These are phyloP conservation scores for Oryzias sinensis DNA, from an alignment of 2,797 vertebrate genomes.

Conservation along the genomic window DNA sequence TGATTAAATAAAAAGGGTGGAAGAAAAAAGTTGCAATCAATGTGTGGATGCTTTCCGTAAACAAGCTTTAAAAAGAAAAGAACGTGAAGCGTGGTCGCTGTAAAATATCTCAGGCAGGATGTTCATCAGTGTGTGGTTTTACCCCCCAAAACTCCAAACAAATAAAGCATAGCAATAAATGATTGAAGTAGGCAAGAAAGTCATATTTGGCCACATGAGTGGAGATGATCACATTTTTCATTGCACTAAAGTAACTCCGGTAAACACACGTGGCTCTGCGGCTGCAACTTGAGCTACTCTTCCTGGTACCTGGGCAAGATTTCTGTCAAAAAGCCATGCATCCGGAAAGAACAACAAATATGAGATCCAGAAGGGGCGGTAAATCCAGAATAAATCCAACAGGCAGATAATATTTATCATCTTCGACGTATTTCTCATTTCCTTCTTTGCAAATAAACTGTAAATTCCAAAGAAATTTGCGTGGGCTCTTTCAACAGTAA, in stretches of 20 bases:
- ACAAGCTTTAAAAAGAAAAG: conserved; percentile 70
- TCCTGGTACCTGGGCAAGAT: conserved; percentile 53
- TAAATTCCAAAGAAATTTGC: conserved; percentile 5
- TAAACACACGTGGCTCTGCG: conserved; percentile 41
- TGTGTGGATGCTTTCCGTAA: conserved; percentile 71
- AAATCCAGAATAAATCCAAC: conserved; percentile 39
- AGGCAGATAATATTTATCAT: conserved; percentile 36
- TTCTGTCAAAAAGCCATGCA: conserved; percentile 28
- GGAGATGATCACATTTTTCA: conserved; percentile 37
- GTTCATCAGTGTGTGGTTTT: conserved; percentile 79
- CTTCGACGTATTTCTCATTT: background rate
- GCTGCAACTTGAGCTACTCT: conserved; percentile 53
- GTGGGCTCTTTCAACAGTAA: conserved; percentile 10
- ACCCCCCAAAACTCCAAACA: conserved; percentile 59
- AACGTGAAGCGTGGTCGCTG: conserved; percentile 58
- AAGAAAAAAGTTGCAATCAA: conserved; percentile 58
- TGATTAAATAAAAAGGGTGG: conserved; percentile 14
- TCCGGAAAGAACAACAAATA: conserved; percentile 55
- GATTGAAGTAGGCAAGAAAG: conserved; percentile 48
- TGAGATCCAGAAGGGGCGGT: conserved; percentile 23
- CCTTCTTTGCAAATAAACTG: no score
- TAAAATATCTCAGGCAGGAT: conserved; percentile 74
- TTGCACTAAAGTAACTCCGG: conserved; percentile 18
- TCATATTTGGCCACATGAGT: conserved; percentile 52
- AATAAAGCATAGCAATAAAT: conserved; percentile 64